Evolutionary conservation across 92 coral and sea anemone genomes (phyloP).

Genomic region (Heteractis magnifica): DNA sequence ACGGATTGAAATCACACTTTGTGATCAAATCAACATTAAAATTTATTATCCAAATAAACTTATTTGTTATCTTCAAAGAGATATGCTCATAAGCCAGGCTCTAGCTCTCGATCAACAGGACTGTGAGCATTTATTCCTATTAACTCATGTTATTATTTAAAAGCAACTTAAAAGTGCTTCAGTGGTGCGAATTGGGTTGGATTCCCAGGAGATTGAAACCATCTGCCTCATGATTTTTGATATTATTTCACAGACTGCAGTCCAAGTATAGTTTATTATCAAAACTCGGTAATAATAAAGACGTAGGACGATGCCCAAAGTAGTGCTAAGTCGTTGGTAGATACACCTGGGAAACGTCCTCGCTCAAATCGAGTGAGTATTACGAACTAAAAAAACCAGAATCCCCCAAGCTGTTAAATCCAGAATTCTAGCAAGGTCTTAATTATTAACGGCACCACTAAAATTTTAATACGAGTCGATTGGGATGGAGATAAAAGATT

Average conservation of each 20-base stretch:
- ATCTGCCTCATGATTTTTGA: background rate
- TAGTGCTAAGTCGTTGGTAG: no score
- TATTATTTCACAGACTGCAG: background rate
- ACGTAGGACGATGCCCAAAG: background rate
- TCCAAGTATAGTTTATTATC: background rate
- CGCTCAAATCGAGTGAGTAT: no score
- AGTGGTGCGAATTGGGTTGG: background rate
- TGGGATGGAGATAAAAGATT: conserved; percentile 47
- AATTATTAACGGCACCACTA: conserved; percentile 46
- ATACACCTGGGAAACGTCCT: no score
- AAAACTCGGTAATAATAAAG: background rate
- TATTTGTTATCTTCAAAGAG: no score
- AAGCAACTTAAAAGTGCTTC: background rate
- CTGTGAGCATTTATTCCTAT: background rate
- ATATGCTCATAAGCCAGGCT: no score
- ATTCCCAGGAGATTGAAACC: background rate
- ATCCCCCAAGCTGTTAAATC: background rate
- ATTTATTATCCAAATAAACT: background rate
- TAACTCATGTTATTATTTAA: background rate
- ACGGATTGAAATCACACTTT: background rate
- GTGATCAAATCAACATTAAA: background rate
- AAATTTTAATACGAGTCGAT: conserved; percentile 56
- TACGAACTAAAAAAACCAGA: background rate
- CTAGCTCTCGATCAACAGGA: background rate
- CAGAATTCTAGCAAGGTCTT: conserved; percentile 19